phyloP scores from a whole-genome alignment of 2,113 vertebrate genomes.

The Setophaga petechia region DNA sequence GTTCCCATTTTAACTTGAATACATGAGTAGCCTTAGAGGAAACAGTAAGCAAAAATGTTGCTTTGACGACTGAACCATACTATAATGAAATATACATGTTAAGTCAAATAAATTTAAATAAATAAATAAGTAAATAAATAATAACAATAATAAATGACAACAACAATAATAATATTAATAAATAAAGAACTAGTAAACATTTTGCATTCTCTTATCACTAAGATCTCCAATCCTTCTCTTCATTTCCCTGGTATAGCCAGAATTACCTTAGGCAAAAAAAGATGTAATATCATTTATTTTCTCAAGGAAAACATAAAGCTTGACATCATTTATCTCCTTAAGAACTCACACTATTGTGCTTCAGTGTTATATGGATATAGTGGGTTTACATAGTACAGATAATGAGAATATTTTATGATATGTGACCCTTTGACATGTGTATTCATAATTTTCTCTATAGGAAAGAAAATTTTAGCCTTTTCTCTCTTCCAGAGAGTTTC shows the following conservation, averaged over 20 bases:
- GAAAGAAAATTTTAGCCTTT: not conserved
- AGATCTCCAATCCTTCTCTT: not conserved
- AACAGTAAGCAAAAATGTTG: not conserved
- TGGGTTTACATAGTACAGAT: not conserved
- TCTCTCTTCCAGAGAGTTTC: not conserved
- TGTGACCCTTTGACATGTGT: rapidly evolving
- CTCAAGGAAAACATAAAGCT: not conserved
- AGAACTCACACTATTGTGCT: not conserved
- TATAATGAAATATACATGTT: not conserved
- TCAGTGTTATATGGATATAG: not conserved
- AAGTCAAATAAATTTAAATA: not conserved
- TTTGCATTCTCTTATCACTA: not conserved
- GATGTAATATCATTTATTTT: not conserved
- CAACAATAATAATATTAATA: not conserved
- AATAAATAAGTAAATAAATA: not conserved
- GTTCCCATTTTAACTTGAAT: slow-evolving; percentile 27
- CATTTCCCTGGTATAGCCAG: not conserved
- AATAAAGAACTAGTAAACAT: not conserved
- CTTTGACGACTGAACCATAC: not conserved
- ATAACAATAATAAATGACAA: not conserved
- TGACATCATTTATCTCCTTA: not conserved
- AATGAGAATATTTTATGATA: not conserved
- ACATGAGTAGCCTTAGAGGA: not conserved
- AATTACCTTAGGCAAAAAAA: not conserved
- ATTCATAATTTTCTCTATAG: not conserved